Base-by-base conservation (phyloP, 1,140 invertebrate genomes). In the Gyrodactylus salaris region DNA sequence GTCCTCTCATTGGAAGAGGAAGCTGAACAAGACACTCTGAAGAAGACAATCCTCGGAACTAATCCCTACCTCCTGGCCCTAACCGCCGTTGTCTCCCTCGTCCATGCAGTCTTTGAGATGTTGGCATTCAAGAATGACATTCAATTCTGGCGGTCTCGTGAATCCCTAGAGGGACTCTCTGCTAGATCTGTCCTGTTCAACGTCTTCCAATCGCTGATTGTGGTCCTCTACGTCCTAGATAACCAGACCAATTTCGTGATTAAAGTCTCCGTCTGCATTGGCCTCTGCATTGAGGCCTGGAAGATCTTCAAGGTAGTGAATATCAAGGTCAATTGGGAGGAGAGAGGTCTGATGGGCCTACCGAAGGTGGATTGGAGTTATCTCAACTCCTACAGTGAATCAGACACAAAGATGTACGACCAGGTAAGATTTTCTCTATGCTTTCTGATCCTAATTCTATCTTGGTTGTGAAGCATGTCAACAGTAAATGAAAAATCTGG, bases 81-180 rank as follows among this genome's bases (percentile, higher is more conserved):
- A 54, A 99, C 95, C 20, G 86, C 97, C 74, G 83, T 86, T 74
- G 87, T 99, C 0, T 97, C 94, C 1, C 85, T 98, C 27, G 82
- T 98, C 1, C 95, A 99, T 81, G 95, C 89, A 76, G 85, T 98
- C 69, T 97, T 99, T 83, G 95, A 99, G 80, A 86, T 99, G 77
- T 83, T 99, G 26, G 94, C 95, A 72, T 99, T 99, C 80, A 99
- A 99, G 84, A 99, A 99, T 84, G 92, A 99, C 82, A 98, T 99
- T 78, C 94, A 99, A 82, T 99, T 99, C 79, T 99, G 95, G 95
- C 91, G 92, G 75, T 93, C 94, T 77, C 84, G 93, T 34, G 90
- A 96, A 79, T 92, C 90, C 1, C 82, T 98, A 26, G 94, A 98
- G 83, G 94, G 94, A 68, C 82, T 99, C 2, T 97, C 92, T 0